Conservation (phyloP, 2,888 invertebrate genomes). For the Andricus curvator region DNA sequence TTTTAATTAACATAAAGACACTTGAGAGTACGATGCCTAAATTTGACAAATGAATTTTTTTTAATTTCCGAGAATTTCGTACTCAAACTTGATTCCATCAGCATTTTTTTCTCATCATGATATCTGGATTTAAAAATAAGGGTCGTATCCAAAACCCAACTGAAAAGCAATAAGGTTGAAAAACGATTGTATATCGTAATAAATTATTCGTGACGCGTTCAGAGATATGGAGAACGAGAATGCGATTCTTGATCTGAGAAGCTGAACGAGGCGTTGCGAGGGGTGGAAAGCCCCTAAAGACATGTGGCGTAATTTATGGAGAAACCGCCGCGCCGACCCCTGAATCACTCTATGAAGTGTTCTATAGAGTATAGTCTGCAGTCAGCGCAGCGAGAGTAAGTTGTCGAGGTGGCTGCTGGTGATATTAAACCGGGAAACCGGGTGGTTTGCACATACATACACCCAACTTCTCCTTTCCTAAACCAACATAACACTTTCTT, state of each 20-base stretch:
- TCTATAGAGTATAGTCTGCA: background rate
- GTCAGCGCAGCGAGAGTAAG: constrained; percentile 18
- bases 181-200: background rate
- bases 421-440: constrained; percentile 15
- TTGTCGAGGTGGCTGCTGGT: constrained; percentile 28
- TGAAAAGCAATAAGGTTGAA: background rate
- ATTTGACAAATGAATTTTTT: too few relatives aligned
- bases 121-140: too few relatives aligned
- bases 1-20: too few relatives aligned
- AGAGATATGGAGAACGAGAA: background rate
- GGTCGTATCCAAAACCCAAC: too few relatives aligned
- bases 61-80: too few relatives aligned
- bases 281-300: constrained; percentile 19
- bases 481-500: constrained; percentile 37
- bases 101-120: too few relatives aligned
- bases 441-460: background rate
- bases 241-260: constrained; percentile 24
- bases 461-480: constrained; percentile 14
- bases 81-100: too few relatives aligned
- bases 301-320: constrained; percentile 27
- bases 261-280: too few relatives aligned
- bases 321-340: background rate
- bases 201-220: constrained; percentile 25
- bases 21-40: too few relatives aligned
- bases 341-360: constrained; percentile 34